Evolutionary conservation across 2,888 invertebrate genomes (phyloP), one percentile per base, ranked within the genome.

Genomic region (Cosmopolites sordidus): DNA sequence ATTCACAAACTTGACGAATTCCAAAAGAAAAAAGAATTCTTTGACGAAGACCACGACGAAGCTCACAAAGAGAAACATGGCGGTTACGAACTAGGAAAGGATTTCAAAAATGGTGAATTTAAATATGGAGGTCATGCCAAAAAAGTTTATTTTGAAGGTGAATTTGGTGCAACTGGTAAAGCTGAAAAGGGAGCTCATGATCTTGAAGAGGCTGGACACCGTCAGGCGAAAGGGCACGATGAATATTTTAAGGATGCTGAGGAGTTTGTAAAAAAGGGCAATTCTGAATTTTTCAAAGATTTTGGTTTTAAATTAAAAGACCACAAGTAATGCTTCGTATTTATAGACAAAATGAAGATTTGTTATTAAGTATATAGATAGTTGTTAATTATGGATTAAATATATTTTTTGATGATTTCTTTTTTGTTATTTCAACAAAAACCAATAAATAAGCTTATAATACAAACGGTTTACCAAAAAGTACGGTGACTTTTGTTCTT

Each of bases 11-110:
- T 88, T 45, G 86, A 89, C 69, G 89, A 89, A 71, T 87, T 82
- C 70, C 86, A 88, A 69, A 89, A 89, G 71, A 83, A 88, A 65
- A 88, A 87, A 66, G 83, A 87, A 61, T 88, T 87, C 79, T 87
- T 83, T 67, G 88, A 89, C 61, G 88, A 88, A 72, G 83, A 87
- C 64, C 86, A 87, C 61, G 87, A 86, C 62, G 83, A 83, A 39
- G 87, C 83, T 0, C 84, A 84, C 60, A 85, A 88, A 67, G 86
- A 86, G 68, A 86, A 87, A 62, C 85, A 89, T 64, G 88, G 87
- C 38, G 84, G 79, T 3, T 84, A 82, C 66, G 84, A 87, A 66
- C 82, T 51, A 9, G 54, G 47, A 2, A 58, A 58, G 51, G 57
- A 39, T 3, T 50, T 56, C 5, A 51, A 48, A 16, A 54, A 58